Evolutionary conservation across 1,140 invertebrate species (phyloP).

Genomic region (Pseudoatta argentina): DNA sequence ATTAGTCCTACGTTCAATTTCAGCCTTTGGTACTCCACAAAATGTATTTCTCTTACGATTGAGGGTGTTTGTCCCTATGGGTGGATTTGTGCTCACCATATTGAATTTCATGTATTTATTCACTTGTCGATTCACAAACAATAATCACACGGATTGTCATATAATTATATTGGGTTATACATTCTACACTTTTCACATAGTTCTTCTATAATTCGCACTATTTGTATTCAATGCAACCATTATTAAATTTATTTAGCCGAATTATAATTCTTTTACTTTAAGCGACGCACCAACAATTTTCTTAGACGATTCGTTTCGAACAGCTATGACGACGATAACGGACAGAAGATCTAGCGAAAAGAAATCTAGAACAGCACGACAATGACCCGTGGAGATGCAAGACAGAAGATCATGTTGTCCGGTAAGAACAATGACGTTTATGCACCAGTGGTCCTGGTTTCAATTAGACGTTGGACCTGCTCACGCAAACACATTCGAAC

Average conservation of each 20-base stretch:
- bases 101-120: slow-evolving; percentile 28
- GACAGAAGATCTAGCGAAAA: slow-evolving; percentile 28
- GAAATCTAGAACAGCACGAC: slow-evolving; percentile 61
- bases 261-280: not conserved
- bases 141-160: slow-evolving; percentile 5
- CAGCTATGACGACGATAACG: slow-evolving; percentile 24
- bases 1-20: slow-evolving; percentile 90
- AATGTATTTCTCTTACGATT: slow-evolving; percentile 87
- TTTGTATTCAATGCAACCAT: not conserved
- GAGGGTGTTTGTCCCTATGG: slow-evolving; percentile 64
- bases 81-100: slow-evolving; percentile 77
- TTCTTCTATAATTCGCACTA: not conserved
- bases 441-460: slow-evolving; percentile 29
- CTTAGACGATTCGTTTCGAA: slow-evolving; percentile 8
- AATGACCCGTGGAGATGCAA: slow-evolving; percentile 51
- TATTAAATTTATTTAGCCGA: not conserved
- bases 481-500: slow-evolving; percentile 13
- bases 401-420: slow-evolving; percentile 53
- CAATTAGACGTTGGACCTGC: slow-evolving; percentile 39
- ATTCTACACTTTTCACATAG: not conserved
- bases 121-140: not conserved
- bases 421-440: slow-evolving; percentile 62
- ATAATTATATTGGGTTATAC: not conserved
- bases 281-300: not conserved
- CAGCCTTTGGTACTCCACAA: slow-evolving; percentile 92